Percentiles rank a stretch among this genome's conserved stretches.
Evolutionary conservation across 1,140 invertebrate genomes (phyloP).

Genomic region (Asbolus verrucosus): DNA sequence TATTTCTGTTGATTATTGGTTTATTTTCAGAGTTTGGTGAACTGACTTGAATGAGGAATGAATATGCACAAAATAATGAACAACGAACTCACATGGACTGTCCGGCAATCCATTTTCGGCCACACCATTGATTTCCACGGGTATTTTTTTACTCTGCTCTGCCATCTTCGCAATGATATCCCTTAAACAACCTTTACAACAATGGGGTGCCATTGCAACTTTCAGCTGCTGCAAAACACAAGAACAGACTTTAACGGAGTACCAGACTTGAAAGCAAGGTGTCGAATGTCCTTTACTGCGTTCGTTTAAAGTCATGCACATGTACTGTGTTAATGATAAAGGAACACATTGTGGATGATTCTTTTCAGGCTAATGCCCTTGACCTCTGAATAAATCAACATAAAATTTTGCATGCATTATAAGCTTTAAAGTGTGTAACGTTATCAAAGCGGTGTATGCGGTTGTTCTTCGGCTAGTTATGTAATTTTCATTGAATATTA

Average conservation of each 20-base stretch:
- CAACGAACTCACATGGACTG: constrained; percentile 53
- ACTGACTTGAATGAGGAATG: not conserved
- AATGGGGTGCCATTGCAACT: constrained; percentile 28
- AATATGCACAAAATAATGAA: not conserved
- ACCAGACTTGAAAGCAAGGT: constrained; percentile 34
- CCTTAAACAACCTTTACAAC: constrained; percentile 51
- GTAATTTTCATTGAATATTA: constrained; percentile 16
- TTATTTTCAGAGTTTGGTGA: too few species aligned
- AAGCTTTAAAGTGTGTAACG: not conserved
- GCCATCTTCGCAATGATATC: constrained; percentile 49
- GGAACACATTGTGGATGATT: constrained; percentile 1
- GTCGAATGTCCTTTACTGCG: too few species aligned
- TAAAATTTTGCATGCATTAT: constrained; percentile 21
- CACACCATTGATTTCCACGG: constrained; percentile 48
- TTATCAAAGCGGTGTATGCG: too few species aligned
- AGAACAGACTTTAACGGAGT: too few species aligned
- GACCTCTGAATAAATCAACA: constrained; percentile 32
- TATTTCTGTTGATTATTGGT: too few species aligned
- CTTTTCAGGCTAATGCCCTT: constrained; percentile 16
- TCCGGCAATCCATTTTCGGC: constrained; percentile 38
- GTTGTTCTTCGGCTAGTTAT: constrained; percentile 1
- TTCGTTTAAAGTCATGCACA: constrained; percentile 17
- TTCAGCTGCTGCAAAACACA: constrained; percentile 11
- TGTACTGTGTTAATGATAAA: constrained; percentile 14
- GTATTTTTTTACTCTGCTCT: constrained; percentile 32